These are phyloP conservation scores for Steatornis caripensis DNA, from an alignment of 2,113 vertebrate species.

Conservation along the genomic window DNA sequence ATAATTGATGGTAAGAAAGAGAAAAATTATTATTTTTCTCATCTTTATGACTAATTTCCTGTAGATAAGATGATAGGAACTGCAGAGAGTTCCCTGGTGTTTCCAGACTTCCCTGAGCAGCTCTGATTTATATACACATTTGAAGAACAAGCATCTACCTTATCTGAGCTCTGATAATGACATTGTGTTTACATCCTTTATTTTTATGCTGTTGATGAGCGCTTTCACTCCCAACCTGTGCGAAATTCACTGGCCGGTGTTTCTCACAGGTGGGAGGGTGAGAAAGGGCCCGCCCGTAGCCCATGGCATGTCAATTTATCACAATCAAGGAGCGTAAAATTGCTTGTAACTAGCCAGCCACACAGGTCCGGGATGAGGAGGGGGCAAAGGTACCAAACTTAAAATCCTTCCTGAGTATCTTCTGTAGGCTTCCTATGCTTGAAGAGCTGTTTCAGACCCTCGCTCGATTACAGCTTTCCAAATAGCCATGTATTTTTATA, in stretches of 20 bases:
- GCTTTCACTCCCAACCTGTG: neutral
- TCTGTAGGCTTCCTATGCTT: neutral
- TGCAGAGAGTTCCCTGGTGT: conserved; percentile 27
- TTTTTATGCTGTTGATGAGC: neutral
- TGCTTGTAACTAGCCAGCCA: neutral
- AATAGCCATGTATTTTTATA: neutral
- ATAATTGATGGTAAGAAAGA: conserved; percentile 93
- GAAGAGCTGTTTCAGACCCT: neutral
- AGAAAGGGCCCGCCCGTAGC: neutral
- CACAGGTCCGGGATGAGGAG: neutral
- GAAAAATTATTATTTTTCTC: conserved; percentile 64
- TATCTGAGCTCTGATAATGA: neutral
- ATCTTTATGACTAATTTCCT: conserved; percentile 55
- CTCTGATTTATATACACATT: neutral
- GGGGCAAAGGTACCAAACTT: neutral
- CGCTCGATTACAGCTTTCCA: neutral
- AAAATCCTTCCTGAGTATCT: neutral
- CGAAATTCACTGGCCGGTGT: neutral
- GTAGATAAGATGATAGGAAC: conserved; percentile 38
- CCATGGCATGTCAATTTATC: neutral
- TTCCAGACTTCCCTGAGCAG: conserved; percentile 2
- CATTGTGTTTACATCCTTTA: neutral
- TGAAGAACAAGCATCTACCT: neutral
- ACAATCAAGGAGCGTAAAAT: neutral
- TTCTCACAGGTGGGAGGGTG: conserved; percentile 25